These are phyloP conservation scores for Bergia puertoricense DNA, from an alignment of 92 coral and sea anemone genomes.

Conservation along the genomic window DNA sequence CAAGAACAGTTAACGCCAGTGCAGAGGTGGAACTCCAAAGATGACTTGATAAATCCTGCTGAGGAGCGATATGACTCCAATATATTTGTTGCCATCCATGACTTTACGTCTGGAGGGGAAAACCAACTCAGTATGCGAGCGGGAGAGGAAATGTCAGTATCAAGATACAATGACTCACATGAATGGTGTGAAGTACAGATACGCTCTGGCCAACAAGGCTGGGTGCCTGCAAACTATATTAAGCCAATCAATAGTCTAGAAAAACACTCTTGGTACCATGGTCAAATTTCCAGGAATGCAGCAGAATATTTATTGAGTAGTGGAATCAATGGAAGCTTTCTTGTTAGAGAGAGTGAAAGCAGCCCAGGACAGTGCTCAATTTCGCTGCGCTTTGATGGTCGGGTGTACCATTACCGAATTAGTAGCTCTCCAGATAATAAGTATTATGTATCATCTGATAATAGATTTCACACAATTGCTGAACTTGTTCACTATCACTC, in stretches of 20 bases:
- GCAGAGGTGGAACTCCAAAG: conserved; percentile 84
- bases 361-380: conserved; percentile 95
- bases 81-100: conserved; percentile 89
- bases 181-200: conserved; percentile 97
- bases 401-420: conserved; percentile 96
- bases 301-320: conserved; percentile 94
- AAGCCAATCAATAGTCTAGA: conserved; percentile 92
- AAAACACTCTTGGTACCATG: conserved; percentile 99
- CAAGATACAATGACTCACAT: conserved; percentile 74
- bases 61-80: conserved; percentile 73
- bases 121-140: conserved; percentile 84
- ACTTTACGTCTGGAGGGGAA: conserved; percentile 85
- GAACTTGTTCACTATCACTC: conserved; percentile 99
- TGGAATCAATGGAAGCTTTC: conserved; percentile 98
- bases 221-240: conserved; percentile 91
- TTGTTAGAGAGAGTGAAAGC: conserved; percentile 97
- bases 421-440: conserved; percentile 79
- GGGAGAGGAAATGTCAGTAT: conserved; percentile 85
- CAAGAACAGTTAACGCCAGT: conserved; percentile 44
- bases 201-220: conserved; percentile 89
- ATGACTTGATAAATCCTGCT: conserved; percentile 55
- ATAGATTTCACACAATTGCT: conserved; percentile 83
- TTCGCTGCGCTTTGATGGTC: conserved; percentile 92
- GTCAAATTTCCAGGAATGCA: conserved; percentile 90
- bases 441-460: conserved; percentile 87